phyloP scores from a whole-genome alignment of 2,888 invertebrate species.

The Agonopterix arenella region DNA sequence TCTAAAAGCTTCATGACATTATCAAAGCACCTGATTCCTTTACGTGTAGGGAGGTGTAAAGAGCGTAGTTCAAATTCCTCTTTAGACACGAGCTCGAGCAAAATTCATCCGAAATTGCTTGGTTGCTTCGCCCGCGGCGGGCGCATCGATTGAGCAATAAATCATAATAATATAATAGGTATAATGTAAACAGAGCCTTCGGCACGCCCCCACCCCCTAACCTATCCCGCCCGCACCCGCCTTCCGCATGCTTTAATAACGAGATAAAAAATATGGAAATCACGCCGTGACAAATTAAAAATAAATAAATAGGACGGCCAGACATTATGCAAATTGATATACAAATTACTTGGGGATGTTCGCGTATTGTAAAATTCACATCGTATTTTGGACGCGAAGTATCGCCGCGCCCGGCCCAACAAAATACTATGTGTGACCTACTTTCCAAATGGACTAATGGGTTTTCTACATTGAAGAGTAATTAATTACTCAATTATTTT shows the following conservation, averaged over 20 bases:
- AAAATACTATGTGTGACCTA: slow-evolving; percentile 20
- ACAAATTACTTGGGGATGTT: no score
- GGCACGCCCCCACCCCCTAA: slow-evolving; percentile 31
- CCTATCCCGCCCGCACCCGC: slow-evolving; percentile 24
- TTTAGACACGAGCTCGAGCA: slow-evolving; percentile 47
- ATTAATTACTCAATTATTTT: no score
- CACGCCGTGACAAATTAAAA: slow-evolving; percentile 22
- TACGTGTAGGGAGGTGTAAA: slow-evolving; percentile 56
- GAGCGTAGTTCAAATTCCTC: slow-evolving; percentile 62
- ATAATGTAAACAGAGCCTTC: slow-evolving; percentile 59
- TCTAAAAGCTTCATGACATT: slow-evolving; percentile 7
- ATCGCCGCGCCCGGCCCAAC: background rate
- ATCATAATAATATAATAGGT: slow-evolving; percentile 70
- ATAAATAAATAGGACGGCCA: slow-evolving; percentile 5
- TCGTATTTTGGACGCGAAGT: background rate
- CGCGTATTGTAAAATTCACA: background rate
- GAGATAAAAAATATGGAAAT: slow-evolving; percentile 28
- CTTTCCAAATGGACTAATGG: slow-evolving; percentile 36
- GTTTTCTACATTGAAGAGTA: slow-evolving; percentile 6
- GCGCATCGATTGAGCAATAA: slow-evolving; percentile 68
- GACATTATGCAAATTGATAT: background rate
- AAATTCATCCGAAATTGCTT: slow-evolving; percentile 57
- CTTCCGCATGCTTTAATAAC: slow-evolving; percentile 32
- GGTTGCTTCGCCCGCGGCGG: slow-evolving; percentile 28
- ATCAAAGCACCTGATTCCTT: slow-evolving; percentile 62